Evolutionary conservation across 2,113 vertebrate species (phyloP).

Genomic region (Tupaia tana): DNA sequence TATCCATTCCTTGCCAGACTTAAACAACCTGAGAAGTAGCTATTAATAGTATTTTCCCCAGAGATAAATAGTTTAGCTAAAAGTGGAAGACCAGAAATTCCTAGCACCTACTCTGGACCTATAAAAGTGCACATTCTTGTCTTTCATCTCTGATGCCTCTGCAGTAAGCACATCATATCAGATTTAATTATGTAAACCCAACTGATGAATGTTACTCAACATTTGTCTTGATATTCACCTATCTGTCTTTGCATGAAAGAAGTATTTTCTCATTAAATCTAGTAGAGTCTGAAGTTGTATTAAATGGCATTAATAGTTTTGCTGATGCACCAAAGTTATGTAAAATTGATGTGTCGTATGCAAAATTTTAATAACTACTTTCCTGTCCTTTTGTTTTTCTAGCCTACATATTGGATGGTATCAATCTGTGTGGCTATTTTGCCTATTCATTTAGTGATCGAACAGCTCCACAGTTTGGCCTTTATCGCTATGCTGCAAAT

Average conservation of each 20-base stretch:
- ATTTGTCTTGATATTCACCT: neutral
- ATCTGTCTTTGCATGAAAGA: neutral
- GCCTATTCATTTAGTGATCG: constrained; percentile 94
- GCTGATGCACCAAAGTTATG: neutral
- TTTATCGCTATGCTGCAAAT: constrained; percentile 91
- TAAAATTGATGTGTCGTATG: neutral
- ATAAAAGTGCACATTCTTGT: neutral
- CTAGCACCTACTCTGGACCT: neutral
- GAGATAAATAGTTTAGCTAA: neutral
- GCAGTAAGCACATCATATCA: neutral
- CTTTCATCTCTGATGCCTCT: neutral
- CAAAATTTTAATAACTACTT: neutral
- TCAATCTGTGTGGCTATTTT: constrained; percentile 97
- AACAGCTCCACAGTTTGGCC: constrained; percentile 92
- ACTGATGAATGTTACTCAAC: neutral
- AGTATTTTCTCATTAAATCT: neutral
- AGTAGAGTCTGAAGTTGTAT: neutral
- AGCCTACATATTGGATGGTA: constrained; percentile 92
- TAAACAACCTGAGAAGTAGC: neutral
- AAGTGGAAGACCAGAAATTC: neutral
- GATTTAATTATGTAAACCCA: neutral
- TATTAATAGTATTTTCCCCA: neutral
- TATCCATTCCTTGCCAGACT: neutral
- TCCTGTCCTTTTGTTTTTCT: constrained; percentile 62
- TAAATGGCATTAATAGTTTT: neutral